Evolutionary conservation across 92 coral and sea anemone species (phyloP), one percentile per base, ranked within the genome.

Genomic region (Porites rus): DNA sequence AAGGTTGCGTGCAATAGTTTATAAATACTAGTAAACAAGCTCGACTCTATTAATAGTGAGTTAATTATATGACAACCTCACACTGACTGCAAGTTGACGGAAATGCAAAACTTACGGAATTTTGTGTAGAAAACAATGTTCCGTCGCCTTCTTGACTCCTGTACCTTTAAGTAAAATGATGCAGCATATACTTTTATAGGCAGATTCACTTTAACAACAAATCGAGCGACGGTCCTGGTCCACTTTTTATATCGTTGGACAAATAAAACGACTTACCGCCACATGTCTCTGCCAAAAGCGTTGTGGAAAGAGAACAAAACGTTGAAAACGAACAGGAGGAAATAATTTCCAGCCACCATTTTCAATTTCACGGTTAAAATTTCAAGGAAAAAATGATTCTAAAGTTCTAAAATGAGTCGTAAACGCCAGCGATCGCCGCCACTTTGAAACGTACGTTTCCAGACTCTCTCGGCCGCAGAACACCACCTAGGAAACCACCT

Each of bases 191-290:
- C 16, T 68, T 22, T 18, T 50, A 68, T 9, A 59, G 18, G 63
- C 14, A 11, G 25, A 13, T 38, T 31, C 16, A 0, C 61, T 56
- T 56, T 56, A 10, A 56, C 61, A 17, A 70, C 7, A 70, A 31
- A 3, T 11, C 53, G 14, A 12, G 53, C 25, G 0, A 28, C 13
- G 1, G 31, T 17, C 8, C 22, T 24, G 6, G 6, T 3, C 6
- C 7, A 51, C 7, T 18, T 43, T 21, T 38, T 16, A 5, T n/a
- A 2, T 9, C 61, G 17, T 8, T 56, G 13, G 61, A 56, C 61
- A 10, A 14, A 12, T 56, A 0, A 56, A 14, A 74, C 14, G 1
- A 64, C 91, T 87, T 69, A 91, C 94, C 94, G 91, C 94, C 94
- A 91, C 24, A 68, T 77, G 63, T 74, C 91, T 52, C 73, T 46